A percentile compares a stretch with the other conserved stretches of the same genome.
Conservation (phyloP, 2,797 vertebrate genomes). For the Hippoglossus hippoglossus region DNA sequence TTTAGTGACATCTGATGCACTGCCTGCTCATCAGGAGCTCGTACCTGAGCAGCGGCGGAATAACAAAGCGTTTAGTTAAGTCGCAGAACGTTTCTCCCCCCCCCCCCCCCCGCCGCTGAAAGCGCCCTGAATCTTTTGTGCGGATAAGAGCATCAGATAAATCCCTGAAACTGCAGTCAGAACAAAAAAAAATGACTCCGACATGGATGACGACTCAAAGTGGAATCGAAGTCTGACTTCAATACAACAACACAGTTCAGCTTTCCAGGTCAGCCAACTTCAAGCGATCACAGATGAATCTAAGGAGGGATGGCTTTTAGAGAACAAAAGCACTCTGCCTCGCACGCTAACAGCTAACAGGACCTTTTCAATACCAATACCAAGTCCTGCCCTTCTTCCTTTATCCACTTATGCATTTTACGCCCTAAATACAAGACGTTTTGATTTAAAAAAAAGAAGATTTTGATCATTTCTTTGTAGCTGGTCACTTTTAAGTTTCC, state of each 20-base stretch:
- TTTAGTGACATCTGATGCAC: conserved; percentile 50
- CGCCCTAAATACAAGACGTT: too few species aligned
- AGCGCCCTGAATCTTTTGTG: conserved; percentile 22
- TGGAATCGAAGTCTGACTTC: conserved; percentile 58
- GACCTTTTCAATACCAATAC: conserved; percentile 17
- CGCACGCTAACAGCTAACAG: conserved; percentile 22
- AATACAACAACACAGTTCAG: conserved; percentile 48
- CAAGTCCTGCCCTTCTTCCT: neutral
- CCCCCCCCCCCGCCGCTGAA: neutral
- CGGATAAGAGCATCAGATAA: conserved; percentile 57
- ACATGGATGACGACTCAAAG: conserved; percentile 20
- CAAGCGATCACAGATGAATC: conserved; percentile 55
- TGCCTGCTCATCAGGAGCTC: conserved; percentile 64
- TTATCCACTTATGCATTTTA: too few species aligned
- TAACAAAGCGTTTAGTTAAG: conserved; percentile 62
- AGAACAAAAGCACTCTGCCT: conserved; percentile 53
- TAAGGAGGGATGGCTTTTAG: conserved; percentile 30
- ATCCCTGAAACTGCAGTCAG: conserved; percentile 33
- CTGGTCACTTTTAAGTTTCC: too few species aligned
- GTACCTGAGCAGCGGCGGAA: conserved; percentile 52
- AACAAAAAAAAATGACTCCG: conserved; percentile 35
- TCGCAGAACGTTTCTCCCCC: conserved; percentile 3
- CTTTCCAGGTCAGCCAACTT: conserved; percentile 49
- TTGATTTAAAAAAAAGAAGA: too few species aligned
- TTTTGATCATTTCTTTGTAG: too few species aligned